Evolutionary conservation across 2,888 invertebrate species (phyloP), one percentile per base, ranked within the genome.

Genomic region (Clunio marinus): DNA sequence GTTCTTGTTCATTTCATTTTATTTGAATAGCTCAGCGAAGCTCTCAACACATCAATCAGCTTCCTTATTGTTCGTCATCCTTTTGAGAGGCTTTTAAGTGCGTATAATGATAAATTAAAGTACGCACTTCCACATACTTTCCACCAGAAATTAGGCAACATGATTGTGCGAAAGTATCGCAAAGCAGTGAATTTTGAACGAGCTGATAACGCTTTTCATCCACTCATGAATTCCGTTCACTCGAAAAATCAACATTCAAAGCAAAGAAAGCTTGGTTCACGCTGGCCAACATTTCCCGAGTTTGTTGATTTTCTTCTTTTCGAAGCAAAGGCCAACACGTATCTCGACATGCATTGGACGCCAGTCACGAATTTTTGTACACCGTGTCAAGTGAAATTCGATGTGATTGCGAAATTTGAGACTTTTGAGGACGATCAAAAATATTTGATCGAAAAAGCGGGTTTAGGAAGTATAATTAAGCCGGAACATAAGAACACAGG

Each of bases 341-440:
- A 83, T 2, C 80, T 91, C 71, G 91, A 93, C 76, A 92, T 92
- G 90, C 92, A 92, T 76, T 91, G 91, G 87, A 88, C 89, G n/a
- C 90, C 92, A 0, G 86, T 90, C 72, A 86, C 87, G 0, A 85
- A 85, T 74, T 91, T 92, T 77, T 93, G 92, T 76, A 91, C 92
- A 32, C 92, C 92, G 0, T 92, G 92, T 78, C 86, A 89, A 80
- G 88, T 91, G 73, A 84, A 88, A 75, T 90, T 91, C 74, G 88
- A 90, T 75, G 83, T 91, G 65, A 88, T 91, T 72, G 83, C 89
- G 69, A 91, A 91, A 80, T 91, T 90, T 73, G 91, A 91, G 77
- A 91, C 91, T 13, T 80, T 92, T 62, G 87, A 89, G 73, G 88
- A 88, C 75, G 91, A 92, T 80, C 91, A 91, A 80, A 84, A 86